Conservation (phyloP, 2,888 invertebrate genomes). For the Ischnus inquisitorius region DNA sequence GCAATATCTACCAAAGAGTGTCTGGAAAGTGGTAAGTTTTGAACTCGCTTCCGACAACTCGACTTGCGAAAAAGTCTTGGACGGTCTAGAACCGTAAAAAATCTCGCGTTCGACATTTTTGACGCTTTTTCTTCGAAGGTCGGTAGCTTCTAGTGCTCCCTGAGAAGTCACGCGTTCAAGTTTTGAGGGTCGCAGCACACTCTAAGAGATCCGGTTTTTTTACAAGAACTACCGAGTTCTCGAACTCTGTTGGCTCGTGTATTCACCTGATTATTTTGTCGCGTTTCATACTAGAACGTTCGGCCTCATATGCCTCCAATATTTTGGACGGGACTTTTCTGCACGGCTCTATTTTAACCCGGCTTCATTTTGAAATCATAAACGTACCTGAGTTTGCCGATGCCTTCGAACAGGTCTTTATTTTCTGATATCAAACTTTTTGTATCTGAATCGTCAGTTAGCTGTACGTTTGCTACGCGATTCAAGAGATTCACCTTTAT, state of each 20-base stretch:
- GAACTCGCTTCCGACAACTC: constrained; percentile 72
- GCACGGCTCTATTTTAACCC: constrained; percentile 55
- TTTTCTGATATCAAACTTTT: constrained; percentile 42
- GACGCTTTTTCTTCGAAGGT: constrained; percentile 76
- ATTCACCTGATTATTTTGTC: constrained; percentile 55
- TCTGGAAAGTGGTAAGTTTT: constrained; percentile 75
- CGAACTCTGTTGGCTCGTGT: constrained; percentile 67
- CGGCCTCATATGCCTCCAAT: not conserved
- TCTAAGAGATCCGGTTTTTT: constrained; percentile 70
- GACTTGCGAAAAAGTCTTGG: constrained; percentile 74
- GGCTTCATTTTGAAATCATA: constrained; percentile 67
- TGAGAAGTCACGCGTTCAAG: constrained; percentile 74
- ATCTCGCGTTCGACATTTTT: constrained; percentile 70
- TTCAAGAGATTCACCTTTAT: not conserved
- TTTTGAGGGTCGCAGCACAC: constrained; percentile 77
- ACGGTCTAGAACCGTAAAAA: constrained; percentile 74
- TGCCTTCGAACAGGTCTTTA: constrained; percentile 63
- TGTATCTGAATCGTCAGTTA: not conserved
- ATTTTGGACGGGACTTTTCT: constrained; percentile 39
- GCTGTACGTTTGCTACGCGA: constrained; percentile 7
- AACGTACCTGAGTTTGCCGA: constrained; percentile 61
- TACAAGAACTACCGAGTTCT: constrained; percentile 64
- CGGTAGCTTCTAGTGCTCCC: constrained; percentile 74
- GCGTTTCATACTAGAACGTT: constrained; percentile 45
- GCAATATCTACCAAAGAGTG: constrained; percentile 77